Percentiles rank a stretch among this genome's conserved stretches.
phyloP scores from a whole-genome alignment of 2,888 invertebrate genomes.

The Cheilosia vernalis region DNA sequence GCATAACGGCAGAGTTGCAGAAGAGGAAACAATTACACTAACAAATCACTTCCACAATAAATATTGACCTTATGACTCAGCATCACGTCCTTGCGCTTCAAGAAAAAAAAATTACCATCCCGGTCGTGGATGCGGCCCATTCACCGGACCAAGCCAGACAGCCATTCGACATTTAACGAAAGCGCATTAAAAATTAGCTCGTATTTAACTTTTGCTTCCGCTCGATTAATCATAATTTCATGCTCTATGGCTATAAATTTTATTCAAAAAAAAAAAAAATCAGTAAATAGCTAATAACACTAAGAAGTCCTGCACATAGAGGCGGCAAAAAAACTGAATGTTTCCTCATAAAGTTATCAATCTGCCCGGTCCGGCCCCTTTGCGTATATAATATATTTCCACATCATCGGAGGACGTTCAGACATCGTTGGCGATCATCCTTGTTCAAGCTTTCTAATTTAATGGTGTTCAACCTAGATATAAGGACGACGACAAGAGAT shows the following conservation, averaged over 20 bases:
- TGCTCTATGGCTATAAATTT: slow-evolving; percentile 69
- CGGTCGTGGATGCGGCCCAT: not conserved
- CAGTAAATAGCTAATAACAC: slow-evolving; percentile 44
- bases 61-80: slow-evolving; percentile 70
- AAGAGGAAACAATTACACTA: slow-evolving; percentile 68
- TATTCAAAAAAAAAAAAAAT: slow-evolving; percentile 30
- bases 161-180: slow-evolving; percentile 61
- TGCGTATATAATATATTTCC: slow-evolving; percentile 30
- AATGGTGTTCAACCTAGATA: slow-evolving; percentile 64
- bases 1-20: slow-evolving; percentile 42
- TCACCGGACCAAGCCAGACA: slow-evolving; percentile 25
- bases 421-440: slow-evolving; percentile 56
- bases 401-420: slow-evolving; percentile 51
- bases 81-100: slow-evolving; percentile 34
- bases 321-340: slow-evolving; percentile 30
- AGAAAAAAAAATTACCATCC: not conserved
- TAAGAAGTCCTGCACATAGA: slow-evolving; percentile 46
- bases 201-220: slow-evolving; percentile 74
- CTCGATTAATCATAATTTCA: slow-evolving; percentile 75
- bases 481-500: slow-evolving; percentile 25
- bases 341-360: slow-evolving; percentile 74
- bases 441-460: slow-evolving; percentile 64
- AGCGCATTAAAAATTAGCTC: slow-evolving; percentile 75
- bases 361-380: not conserved
- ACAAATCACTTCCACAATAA: slow-evolving; percentile 71